These are phyloP conservation scores for Caenorhabditis zanzibari DNA, from an alignment of 2,888 invertebrate genomes.

Conservation along the genomic window DNA sequence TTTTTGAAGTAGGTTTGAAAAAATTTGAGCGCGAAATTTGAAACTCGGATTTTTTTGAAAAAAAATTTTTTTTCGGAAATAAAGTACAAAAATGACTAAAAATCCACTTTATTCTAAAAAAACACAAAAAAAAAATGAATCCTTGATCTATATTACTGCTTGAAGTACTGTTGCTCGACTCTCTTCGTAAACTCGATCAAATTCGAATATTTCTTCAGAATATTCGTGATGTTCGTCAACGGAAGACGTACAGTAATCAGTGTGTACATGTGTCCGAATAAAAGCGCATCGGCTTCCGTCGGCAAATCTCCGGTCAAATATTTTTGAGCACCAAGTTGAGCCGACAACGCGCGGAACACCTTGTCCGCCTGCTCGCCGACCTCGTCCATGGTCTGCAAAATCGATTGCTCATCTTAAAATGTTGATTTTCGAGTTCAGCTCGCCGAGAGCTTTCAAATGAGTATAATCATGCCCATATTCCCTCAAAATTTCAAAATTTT, in stretches of 20 bases:
- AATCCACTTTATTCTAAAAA: too few species aligned
- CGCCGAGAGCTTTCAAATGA: background rate
- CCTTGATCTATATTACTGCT: too few species aligned
- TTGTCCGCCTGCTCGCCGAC: constrained; percentile 88
- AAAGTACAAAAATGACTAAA: too few species aligned
- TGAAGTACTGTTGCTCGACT: constrained; percentile 87
- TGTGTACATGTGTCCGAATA: constrained; percentile 97
- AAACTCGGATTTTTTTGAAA: too few species aligned
- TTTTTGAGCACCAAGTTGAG: constrained; percentile 89
- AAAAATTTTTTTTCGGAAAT: too few species aligned
- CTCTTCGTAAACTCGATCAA: constrained; percentile 91
- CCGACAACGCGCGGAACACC: constrained; percentile 92
- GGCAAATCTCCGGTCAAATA: constrained; percentile 89
- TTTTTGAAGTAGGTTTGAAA: too few species aligned
- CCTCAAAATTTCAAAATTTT: too few species aligned
- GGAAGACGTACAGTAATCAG: constrained; percentile 92
- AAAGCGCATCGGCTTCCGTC: constrained; percentile 93
- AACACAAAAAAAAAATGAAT: too few species aligned
- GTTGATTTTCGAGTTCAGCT: too few species aligned
- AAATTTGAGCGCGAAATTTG: too few species aligned
- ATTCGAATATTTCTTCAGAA: constrained; percentile 89
- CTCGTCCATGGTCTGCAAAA: constrained; percentile 81
- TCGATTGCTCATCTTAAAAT: too few species aligned
- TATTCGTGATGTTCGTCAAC: constrained; percentile 90
- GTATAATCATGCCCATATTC: background rate